Conservation (phyloP, 2,113 vertebrate genomes). For the Caloenas nicobarica region DNA sequence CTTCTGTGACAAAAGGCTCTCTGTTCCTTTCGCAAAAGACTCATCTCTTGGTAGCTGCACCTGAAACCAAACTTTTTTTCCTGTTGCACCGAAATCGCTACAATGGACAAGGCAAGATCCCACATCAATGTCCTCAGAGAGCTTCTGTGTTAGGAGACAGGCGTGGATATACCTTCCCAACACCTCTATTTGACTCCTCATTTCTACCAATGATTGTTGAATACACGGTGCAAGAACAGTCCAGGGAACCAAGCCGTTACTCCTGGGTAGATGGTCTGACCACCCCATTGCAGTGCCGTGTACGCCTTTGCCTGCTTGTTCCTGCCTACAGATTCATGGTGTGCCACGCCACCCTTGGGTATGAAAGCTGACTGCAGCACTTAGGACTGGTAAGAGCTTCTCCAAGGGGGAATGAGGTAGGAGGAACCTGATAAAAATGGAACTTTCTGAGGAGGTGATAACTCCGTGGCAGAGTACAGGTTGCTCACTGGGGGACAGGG, state of each 20-base stretch:
- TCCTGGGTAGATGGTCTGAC: too few relatives aligned
- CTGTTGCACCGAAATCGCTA: not conserved
- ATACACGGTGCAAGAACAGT: fast-evolving
- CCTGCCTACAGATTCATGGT: not conserved
- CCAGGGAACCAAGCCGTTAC: not conserved
- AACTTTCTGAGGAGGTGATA: not conserved
- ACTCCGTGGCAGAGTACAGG: too few relatives aligned
- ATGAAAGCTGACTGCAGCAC: not conserved
- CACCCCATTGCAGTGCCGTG: fast-evolving
- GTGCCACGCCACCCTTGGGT: not conserved
- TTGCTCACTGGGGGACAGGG: not conserved
- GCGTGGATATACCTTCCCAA: not conserved
- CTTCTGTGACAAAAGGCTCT: not conserved
- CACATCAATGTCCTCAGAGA: not conserved
- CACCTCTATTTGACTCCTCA: not conserved
- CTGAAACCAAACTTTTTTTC: not conserved
- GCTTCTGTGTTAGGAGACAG: not conserved
- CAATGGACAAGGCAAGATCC: not conserved
- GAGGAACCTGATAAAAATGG: not conserved
- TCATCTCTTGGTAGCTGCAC: not conserved
- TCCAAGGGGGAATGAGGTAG: not conserved
- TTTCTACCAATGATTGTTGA: not conserved
- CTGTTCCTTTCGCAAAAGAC: not conserved
- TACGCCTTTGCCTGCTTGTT: not conserved
- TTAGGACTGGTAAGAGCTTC: not conserved